Evolutionary conservation across 2,888 invertebrate genomes (phyloP), one percentile per base, ranked within the genome.

Genomic region (Malthinus flaveolus): DNA sequence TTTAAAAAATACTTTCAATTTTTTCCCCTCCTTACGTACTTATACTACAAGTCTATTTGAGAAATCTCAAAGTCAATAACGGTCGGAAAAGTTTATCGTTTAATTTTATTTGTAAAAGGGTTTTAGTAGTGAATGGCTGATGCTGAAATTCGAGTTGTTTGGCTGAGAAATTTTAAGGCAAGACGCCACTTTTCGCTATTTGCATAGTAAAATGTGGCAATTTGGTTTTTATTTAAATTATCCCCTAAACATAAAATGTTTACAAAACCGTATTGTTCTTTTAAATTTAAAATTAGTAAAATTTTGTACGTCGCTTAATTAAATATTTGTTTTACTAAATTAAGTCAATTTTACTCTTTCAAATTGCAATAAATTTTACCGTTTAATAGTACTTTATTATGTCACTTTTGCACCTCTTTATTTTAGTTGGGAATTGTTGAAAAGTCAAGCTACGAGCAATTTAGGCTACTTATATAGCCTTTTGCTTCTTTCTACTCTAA

Each of bases 171-270:
- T 52, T 52, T 34, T 42, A 42, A 46, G 52, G 47, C 54, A 37
- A 51, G 46, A 48, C 37, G 15, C 32, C 32, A 32, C 32, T 46
- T 32, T 32, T 32, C 42, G 23, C 42, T 44, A 55, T 54, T 59
- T 54, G 54, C 59, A 59, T 59, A 59, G 49, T 49, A 59, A 59
- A 59, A 37, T 47, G 49, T 36, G 49, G 37, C 49, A 47, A 59
- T 59, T 59, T 37, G 44, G 35, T 54, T 59, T 58, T 58, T 53
- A 53, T 53, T 58, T 58, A 53, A 58, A 58, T 58, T 53, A 36
- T 32, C 35, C 52, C 52, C 32, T 39, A 50, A 46, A 51, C 51
- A 56, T 50, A 34, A 51, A 47, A 47, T 34, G 45, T 56, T 46
- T 50, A 36, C 42, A 12, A 31, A 35, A 45, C 39, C 13, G 23